These are phyloP conservation scores for Malurus melanocephalus DNA, from an alignment of 2,113 vertebrate genomes.

Conservation along the genomic window DNA sequence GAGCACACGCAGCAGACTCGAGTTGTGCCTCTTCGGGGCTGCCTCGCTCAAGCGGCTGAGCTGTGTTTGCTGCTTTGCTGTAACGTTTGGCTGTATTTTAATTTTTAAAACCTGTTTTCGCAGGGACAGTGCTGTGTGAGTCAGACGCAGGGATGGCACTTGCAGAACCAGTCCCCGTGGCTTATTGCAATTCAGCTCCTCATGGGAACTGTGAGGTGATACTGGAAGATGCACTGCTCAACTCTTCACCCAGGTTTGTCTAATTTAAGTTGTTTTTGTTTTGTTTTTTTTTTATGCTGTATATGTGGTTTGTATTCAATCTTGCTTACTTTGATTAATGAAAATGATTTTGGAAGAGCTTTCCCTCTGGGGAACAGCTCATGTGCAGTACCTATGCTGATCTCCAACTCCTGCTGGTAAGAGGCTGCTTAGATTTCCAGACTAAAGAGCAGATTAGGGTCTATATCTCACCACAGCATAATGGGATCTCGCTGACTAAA, in stretches of 20 bases:
- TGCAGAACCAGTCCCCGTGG: constrained; percentile 48
- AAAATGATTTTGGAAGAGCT: neutral
- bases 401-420: neutral
- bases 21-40: accelerated
- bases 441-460: neutral
- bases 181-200: constrained; percentile 10
- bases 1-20: accelerated
- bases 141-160: constrained; percentile 54
- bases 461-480: neutral
- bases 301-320: accelerated
- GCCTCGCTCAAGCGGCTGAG: neutral
- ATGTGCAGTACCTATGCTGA: neutral
- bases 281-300: neutral
- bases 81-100: neutral
- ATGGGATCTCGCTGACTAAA: neutral
- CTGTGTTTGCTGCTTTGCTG: neutral
- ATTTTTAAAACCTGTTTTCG: neutral
- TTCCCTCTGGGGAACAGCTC: neutral
- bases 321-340: neutral
- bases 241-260: constrained; percentile 69
- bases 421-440: neutral
- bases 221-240: constrained; percentile 25
- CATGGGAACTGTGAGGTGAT: neutral
- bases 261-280: neutral
- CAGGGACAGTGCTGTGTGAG: constrained; percentile 76